A percentile compares a stretch with the other conserved stretches of the same genome.
Conservation (phyloP, 30 jellyfish, hydroid and myxozoan species). For the Cassiopea xamachana region DNA sequence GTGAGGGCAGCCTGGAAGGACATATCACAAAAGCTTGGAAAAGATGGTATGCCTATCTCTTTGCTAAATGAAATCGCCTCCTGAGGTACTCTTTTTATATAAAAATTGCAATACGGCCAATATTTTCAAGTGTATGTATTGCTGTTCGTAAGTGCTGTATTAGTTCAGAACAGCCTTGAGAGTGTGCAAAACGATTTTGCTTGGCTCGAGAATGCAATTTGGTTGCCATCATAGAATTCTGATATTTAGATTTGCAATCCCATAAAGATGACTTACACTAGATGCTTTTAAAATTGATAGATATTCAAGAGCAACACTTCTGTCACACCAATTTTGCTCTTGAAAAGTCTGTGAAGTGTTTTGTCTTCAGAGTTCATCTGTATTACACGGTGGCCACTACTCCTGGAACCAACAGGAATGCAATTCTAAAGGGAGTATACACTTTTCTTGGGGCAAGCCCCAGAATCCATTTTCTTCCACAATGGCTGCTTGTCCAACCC, state of each 20-base stretch:
- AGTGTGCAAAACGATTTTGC: background rate
- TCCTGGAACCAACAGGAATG: background rate
- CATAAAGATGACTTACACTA: background rate
- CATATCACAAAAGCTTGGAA: background rate
- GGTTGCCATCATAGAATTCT: background rate
- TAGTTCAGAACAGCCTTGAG: background rate
- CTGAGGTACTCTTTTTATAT: background rate
- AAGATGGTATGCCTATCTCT: background rate
- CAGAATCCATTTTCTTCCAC: background rate
- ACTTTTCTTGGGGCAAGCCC: background rate
- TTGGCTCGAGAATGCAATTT: background rate
- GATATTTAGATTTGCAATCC: background rate
- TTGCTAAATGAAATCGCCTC: background rate
- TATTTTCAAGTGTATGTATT: background rate
- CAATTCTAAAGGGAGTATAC: background rate
- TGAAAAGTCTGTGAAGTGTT: background rate
- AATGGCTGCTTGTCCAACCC: background rate
- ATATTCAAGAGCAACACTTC: background rate
- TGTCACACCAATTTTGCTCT: too few species aligned
- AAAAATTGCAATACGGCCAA: background rate
- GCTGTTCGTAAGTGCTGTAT: background rate
- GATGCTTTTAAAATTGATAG: background rate
- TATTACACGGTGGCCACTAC: background rate
- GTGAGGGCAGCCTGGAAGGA: background rate
- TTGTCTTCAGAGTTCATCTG: background rate